Base-by-base conservation (phyloP, 2,888 invertebrate genomes). In the Halictus quadricinctus region DNA sequence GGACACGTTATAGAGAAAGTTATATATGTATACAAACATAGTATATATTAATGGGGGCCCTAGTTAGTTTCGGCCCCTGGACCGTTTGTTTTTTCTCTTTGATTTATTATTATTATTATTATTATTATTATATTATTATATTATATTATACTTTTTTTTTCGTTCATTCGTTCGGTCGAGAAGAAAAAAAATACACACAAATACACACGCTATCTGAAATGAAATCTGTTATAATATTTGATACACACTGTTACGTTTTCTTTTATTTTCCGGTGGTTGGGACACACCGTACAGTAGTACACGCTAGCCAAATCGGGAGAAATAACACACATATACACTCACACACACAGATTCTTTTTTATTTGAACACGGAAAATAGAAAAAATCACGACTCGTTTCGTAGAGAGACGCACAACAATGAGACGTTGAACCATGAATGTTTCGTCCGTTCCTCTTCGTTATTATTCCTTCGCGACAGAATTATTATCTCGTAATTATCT, bases 61-160 rank as follows among this genome's bases (percentile, higher is more conserved):
- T 15, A 72, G 75, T 84, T 84, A 79, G 76, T 46, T 78, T 78
- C 76, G 85, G 84, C 83, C 83, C 43, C 80, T 70, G 69, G 72
- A 84, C 83, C 83, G 83, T 88, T 88, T 88, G 87, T 88, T 88
- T 88, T 78, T 87, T 84, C 83, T 85, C 83, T 83, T 88, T 88
- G 88, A 84, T 88, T 85, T 88, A 88, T 87, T 88, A 88, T 85
- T 83, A 86, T 85, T 85, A 85, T 74, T 83, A 72, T 76, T 76
- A 73, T 64, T 84, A 80, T 80, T 64, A 29, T 15, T 87, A 88
- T 87, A 88, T 87, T 83, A 86, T 81, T 73, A 80, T 72, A 79
- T 75, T 74, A 80, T 80, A 66, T 60, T 75, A 75, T 80, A 76
- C 48, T 64, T 79, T 87, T 29, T 29, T 75, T 80, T 85, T 85